Evolutionary conservation across 2,113 vertebrate species (phyloP).

Genomic region (Microtus oregoni): DNA sequence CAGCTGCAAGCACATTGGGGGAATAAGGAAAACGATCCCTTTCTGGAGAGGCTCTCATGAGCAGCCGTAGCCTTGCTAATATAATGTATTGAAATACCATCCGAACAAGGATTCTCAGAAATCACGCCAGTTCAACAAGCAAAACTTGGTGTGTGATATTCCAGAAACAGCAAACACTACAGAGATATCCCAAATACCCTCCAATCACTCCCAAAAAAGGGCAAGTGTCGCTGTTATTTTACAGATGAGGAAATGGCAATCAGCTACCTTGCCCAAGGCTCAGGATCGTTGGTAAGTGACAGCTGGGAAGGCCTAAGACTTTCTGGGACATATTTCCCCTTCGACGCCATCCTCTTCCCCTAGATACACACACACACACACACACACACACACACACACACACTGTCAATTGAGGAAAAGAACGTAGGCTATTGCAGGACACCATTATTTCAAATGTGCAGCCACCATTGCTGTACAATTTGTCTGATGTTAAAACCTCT

Average conservation of each 20-base stretch:
- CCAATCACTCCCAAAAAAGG: not conserved
- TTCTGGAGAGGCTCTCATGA: not conserved
- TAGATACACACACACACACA: not conserved
- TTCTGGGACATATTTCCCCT: not conserved
- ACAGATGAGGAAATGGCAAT: not conserved
- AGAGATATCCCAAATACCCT: too few relatives aligned
- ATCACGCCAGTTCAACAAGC: not conserved
- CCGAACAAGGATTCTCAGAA: not conserved
- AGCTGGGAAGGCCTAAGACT: not conserved
- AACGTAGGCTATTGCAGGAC: not conserved
- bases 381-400: too few relatives aligned
- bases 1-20: not conserved
- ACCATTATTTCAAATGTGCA: not conserved
- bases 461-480: not conserved
- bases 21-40: not conserved
- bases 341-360: not conserved
- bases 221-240: not conserved
- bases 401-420: not conserved
- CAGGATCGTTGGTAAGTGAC: rapidly evolving
- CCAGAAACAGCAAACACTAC: not conserved
- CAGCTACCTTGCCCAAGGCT: not conserved
- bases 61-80: not conserved
- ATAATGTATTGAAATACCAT: not conserved
- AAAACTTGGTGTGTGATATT: not conserved
- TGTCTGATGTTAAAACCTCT: not conserved